Percentiles rank a stretch among this genome's conserved stretches.
These are phyloP conservation scores for Holacanthella duospinosa DNA, from an alignment of 2,888 invertebrate genomes.

Conservation along the genomic window DNA sequence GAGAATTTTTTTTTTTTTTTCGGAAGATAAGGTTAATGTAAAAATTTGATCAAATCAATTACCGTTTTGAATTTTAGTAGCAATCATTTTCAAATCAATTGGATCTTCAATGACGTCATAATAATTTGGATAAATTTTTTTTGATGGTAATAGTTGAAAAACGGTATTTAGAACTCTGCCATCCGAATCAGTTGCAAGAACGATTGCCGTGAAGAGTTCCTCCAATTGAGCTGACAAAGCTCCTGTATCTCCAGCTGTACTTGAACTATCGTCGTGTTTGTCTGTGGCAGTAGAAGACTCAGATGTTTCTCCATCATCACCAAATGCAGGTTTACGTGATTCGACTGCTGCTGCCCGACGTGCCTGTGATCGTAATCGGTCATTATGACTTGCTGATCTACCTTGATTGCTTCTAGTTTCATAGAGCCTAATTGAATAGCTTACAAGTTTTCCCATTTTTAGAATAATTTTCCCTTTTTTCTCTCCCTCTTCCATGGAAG, in stretches of 20 bases:
- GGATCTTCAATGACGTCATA: constrained; percentile 88
- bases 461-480: constrained; percentile 48
- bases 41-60: constrained; percentile 10
- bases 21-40: neutral
- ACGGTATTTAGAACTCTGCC: constrained; percentile 73
- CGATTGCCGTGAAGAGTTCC: constrained; percentile 76
- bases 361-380: constrained; percentile 27
- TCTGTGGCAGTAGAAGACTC: constrained; percentile 62
- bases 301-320: constrained; percentile 49
- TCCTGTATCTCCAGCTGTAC: constrained; percentile 30
- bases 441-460: constrained; percentile 47
- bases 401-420: too few species aligned
- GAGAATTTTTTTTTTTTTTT: neutral
- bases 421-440: constrained; percentile 23
- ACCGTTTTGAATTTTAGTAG: constrained; percentile 69
- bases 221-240: constrained; percentile 54
- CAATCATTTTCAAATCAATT: constrained; percentile 87
- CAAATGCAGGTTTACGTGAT: constrained; percentile 39
- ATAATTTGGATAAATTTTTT: constrained; percentile 88
- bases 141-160: constrained; percentile 85
- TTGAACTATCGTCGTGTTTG: constrained; percentile 50
- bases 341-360: constrained; percentile 40
- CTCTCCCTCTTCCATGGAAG: constrained; percentile 45
- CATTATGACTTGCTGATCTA: neutral
- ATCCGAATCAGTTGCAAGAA: constrained; percentile 69